These are phyloP conservation scores for Physocephala rufipes DNA, from an alignment of 2,888 invertebrate species.

Conservation along the genomic window DNA sequence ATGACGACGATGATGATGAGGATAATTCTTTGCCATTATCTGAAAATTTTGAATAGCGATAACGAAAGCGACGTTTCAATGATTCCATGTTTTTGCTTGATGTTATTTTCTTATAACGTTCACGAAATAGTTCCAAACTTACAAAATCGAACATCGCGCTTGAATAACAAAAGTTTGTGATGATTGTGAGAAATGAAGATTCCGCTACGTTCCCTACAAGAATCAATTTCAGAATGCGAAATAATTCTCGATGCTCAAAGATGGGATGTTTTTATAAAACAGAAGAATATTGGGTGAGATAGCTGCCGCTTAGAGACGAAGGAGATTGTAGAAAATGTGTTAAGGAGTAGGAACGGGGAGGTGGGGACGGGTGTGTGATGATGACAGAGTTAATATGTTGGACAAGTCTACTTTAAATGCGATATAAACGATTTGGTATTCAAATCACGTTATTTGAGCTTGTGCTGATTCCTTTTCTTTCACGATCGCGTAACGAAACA, in stretches of 20 bases:
- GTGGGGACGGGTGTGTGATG: too few species aligned
- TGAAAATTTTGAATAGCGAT: slow-evolving; percentile 50
- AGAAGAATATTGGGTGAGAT: slow-evolving; percentile 1
- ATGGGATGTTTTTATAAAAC: slow-evolving; percentile 52
- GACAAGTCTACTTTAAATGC: not conserved
- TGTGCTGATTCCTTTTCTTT: slow-evolving; percentile 13
- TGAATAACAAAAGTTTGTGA: slow-evolving; percentile 26
- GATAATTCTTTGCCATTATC: slow-evolving; percentile 50
- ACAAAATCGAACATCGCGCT: slow-evolving; percentile 59
- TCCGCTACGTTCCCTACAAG: slow-evolving; percentile 6
- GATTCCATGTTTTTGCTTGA: slow-evolving; percentile 18
- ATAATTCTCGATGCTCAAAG: slow-evolving; percentile 48
- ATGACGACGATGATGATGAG: too few species aligned
- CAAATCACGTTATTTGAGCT: slow-evolving; percentile 29
- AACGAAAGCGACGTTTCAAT: slow-evolving; percentile 41
- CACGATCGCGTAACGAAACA: too few species aligned
- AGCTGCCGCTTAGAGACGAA: not conserved
- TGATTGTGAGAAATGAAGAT: slow-evolving; percentile 3
- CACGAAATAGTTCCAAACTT: slow-evolving; percentile 49
- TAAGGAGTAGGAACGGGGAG: too few species aligned
- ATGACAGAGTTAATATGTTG: too few species aligned
- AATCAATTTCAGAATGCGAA: slow-evolving; percentile 42
- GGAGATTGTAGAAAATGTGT: too few species aligned
- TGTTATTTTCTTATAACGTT: slow-evolving; percentile 37
- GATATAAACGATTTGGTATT: slow-evolving; percentile 21